These are phyloP conservation scores for Synergus japonicus DNA, from an alignment of 2,888 invertebrate species.

Conservation along the genomic window DNA sequence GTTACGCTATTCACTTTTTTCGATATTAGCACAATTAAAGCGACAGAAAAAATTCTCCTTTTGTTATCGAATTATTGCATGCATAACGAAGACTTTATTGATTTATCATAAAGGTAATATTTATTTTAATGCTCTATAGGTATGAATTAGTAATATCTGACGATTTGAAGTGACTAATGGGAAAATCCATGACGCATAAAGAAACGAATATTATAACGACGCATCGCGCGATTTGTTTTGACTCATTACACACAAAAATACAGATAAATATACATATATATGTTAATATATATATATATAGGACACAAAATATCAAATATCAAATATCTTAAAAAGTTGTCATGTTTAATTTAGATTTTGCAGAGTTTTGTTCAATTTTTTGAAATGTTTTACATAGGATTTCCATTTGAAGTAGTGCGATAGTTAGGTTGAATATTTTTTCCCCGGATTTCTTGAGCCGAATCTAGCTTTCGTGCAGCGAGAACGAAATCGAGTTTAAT, in stretches of 20 bases:
- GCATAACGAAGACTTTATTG: not conserved
- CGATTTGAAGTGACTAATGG: not conserved
- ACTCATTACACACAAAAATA: no score
- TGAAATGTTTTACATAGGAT: constrained; percentile 31
- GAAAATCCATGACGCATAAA: no score
- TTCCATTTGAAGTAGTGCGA: constrained; percentile 32
- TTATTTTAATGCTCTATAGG: not conserved
- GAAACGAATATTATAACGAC: no score
- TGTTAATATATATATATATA: no score
- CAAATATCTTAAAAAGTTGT: not conserved
- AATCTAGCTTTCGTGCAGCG: constrained; percentile 16
- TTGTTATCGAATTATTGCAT: not conserved
- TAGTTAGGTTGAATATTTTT: constrained; percentile 35
- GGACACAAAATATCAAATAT: no score
- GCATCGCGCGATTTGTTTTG: no score
- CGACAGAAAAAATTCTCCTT: not conserved
- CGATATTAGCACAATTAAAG: constrained; percentile 25
- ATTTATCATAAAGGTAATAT: not conserved
- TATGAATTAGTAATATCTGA: no score
- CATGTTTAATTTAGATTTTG: constrained; percentile 23
- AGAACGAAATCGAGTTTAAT: constrained; percentile 35
- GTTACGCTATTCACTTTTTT: not conserved
- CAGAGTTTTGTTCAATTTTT: constrained; percentile 32
- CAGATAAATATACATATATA: no score
- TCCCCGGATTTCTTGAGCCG: constrained; percentile 25